These are phyloP conservation scores for Caenorhabditis doughertyi DNA, from an alignment of 2,888 invertebrate species.

Conservation along the genomic window DNA sequence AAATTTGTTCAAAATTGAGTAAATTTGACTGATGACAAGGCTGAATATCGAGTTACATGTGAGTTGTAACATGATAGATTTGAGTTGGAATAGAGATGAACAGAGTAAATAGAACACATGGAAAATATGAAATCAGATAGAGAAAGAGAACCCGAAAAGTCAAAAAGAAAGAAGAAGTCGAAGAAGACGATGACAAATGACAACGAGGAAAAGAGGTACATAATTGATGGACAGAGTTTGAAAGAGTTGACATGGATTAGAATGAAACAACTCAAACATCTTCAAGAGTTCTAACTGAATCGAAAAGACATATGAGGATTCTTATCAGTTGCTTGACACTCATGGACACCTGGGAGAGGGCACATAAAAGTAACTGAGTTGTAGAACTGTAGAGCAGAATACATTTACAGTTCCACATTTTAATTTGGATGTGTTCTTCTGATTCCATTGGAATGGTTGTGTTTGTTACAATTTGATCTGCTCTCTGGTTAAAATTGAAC, in stretches of 20 bases:
- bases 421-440: too few relatives aligned
- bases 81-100: constrained; percentile 12
- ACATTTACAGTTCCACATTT: too few relatives aligned
- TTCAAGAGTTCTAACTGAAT: not conserved
- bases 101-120: constrained; percentile 18
- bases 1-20: constrained; percentile 47
- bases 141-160: constrained; percentile 3
- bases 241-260: constrained; percentile 8
- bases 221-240: constrained; percentile 25
- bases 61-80: constrained; percentile 55
- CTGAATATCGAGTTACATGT: constrained; percentile 39
- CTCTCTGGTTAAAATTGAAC: too few relatives aligned
- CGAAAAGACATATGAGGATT: not conserved
- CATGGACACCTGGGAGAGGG: not conserved
- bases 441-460: too few relatives aligned
- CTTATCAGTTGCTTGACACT: not conserved
- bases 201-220: constrained; percentile 19
- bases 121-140: constrained; percentile 24
- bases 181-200: constrained; percentile 37
- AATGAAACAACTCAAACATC: not conserved
- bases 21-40: constrained; percentile 28
- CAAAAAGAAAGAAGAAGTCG: constrained; percentile 4
- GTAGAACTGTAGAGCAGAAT: too few relatives aligned
- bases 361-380: too few relatives aligned
- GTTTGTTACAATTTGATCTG: too few relatives aligned